phyloP scores from a whole-genome alignment of 2,113 vertebrate genomes.

The Chaenocephalus aceratus region DNA sequence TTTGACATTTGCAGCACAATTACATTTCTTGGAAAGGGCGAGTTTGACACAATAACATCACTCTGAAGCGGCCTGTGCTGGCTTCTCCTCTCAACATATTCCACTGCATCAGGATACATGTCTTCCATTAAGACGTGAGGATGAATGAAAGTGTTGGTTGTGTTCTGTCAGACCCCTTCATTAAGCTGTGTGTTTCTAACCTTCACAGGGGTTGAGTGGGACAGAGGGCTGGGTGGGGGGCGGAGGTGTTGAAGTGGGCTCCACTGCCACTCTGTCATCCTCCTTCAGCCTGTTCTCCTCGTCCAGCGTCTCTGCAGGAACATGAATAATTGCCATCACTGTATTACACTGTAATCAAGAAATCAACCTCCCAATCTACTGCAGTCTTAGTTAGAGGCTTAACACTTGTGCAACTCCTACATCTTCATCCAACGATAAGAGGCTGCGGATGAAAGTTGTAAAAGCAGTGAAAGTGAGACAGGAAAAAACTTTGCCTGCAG shows the following conservation, averaged over 20 bases:
- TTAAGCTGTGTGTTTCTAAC: slow-evolving; percentile 63
- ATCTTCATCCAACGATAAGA: slow-evolving; percentile 41
- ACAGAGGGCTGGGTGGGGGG: slow-evolving; percentile 43
- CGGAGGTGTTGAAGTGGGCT: slow-evolving; percentile 37
- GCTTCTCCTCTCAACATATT: slow-evolving; percentile 26
- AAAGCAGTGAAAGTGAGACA: slow-evolving; percentile 60
- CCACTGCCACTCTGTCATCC: slow-evolving; percentile 42
- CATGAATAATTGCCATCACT: slow-evolving; percentile 57
- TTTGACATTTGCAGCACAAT: slow-evolving; percentile 58
- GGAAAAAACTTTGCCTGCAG: slow-evolving; percentile 73
- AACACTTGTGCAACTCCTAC: slow-evolving; percentile 38
- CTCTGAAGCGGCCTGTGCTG: background rate
- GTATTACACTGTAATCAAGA: slow-evolving; percentile 58
- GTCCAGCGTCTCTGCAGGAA: slow-evolving; percentile 69
- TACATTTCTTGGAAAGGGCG: slow-evolving; percentile 26
- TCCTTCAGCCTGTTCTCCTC: slow-evolving; percentile 80
- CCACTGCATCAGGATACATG: background rate
- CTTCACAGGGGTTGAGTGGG: slow-evolving; percentile 79
- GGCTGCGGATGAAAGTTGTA: slow-evolving; percentile 57
- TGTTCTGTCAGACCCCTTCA: slow-evolving; percentile 20
- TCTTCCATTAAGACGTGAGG: slow-evolving; percentile 30
- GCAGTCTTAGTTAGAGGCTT: slow-evolving; percentile 36
- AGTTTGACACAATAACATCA: slow-evolving; percentile 38
- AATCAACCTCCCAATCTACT: slow-evolving; percentile 31
- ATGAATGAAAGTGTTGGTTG: slow-evolving; percentile 41